Base-by-base conservation (phyloP, 92 coral and sea anemone genomes). In the Umimayanthus kanabou region DNA sequence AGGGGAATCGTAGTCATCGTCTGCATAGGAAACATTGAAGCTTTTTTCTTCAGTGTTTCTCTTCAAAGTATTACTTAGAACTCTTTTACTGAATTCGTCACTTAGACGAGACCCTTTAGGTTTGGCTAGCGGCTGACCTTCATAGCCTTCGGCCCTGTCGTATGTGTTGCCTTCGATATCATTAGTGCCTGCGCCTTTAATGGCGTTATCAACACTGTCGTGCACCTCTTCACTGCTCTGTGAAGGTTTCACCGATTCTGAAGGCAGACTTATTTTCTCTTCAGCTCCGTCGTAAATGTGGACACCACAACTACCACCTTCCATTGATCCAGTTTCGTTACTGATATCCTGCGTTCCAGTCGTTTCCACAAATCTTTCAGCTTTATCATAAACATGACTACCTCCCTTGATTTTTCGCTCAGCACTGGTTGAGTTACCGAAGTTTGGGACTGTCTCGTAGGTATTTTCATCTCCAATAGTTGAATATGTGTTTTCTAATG, bases 131-230 rank as follows among this genome's bases (percentile, higher is more conserved):
- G 16, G 5, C 25, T 83, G 87, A 9, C 87, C 87, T 14, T 83
- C 87, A n/a, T 10, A 43, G 0, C 87, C 87, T 83, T 83, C 87
- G 0, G 76, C 77, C n/a, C 39, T 28, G 57, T 82, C 76, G 23
- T 71, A 30, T 71, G 4, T 26, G 26, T 71, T 71, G 40, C 26
- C 8, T 71, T 16, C 76, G 29, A 30, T 30, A 67, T 1, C 10
- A 23, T 6, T 4, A 67, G 73, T 23, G 73, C 14, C 73, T 67
- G 73, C 73, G 73, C 23, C 10, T 1, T 67, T 67, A 4, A 7
- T 10, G 73, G 40, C 1, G 4, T 71, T 40, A 25, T 15, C 14
- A 28, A 6, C 6, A 28, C 0, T 71, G 39, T 71, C 39, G 76
- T 28, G 76, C 3, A 28, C 14, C 18, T 71, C 16, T 71, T 71